Percentiles rank a stretch among this genome's conserved stretches.
Conservation (phyloP, 2,113 vertebrate species). For the Phoenicopterus ruber region DNA sequence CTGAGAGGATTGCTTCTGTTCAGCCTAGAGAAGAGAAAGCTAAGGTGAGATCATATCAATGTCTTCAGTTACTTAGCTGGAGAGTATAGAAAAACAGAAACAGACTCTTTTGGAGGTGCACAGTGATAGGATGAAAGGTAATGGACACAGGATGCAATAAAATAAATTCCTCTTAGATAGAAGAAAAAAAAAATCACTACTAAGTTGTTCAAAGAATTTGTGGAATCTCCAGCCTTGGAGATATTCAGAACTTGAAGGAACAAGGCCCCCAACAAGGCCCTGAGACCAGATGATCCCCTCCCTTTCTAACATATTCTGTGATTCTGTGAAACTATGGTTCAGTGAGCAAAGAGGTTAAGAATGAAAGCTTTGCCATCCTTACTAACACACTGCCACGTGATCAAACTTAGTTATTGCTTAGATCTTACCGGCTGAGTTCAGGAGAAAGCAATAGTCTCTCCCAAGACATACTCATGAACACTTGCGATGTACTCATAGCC, state of each 20-base stretch:
- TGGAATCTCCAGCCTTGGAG: neutral
- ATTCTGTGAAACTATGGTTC: neutral
- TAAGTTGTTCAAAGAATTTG: neutral
- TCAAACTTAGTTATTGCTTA: neutral
- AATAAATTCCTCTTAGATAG: neutral
- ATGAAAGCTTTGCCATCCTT: neutral
- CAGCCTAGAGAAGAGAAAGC: neutral
- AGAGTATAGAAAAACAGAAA: neutral
- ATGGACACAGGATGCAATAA: neutral
- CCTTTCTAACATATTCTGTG: neutral
- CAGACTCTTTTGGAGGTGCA: neutral
- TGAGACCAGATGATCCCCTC: neutral
- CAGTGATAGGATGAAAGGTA: neutral
- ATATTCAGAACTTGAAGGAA: neutral
- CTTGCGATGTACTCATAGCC: neutral
- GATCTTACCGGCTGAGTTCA: neutral
- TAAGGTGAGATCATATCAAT: neutral
- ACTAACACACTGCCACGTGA: neutral
- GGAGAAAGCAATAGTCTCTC: neutral
- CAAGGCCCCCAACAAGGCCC: neutral
- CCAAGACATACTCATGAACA: neutral
- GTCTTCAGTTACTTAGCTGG: neutral
- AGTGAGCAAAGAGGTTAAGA: neutral
- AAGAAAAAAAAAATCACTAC: neutral
- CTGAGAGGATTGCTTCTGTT: neutral